Base-by-base conservation (phyloP, 2,113 vertebrate genomes). In the Tachycineta bicolor region DNA sequence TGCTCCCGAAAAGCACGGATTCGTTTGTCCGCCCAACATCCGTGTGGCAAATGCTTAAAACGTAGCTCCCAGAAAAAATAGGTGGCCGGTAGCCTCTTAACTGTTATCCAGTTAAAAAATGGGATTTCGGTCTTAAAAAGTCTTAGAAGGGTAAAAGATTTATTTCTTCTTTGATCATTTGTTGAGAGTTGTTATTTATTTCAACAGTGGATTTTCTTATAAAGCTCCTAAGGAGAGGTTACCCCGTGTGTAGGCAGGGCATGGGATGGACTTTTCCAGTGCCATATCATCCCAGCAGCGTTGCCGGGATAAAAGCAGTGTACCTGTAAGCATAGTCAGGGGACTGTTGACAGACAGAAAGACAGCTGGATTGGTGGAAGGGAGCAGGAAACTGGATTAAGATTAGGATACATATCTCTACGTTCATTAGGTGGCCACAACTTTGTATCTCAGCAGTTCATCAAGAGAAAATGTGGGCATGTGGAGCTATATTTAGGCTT, bases 141-240 rank as follows among this genome's bases (percentile, higher is more conserved):
- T 97, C 98, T 97, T 98, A 97, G 93, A 96, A 97, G 97, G 95
- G 96, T 94, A 92, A 97, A 97, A 97, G 97, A 97, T 98, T 98
- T 98, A 98, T 97, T 98, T 98, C 93, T 97, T 97, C 98, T 98
- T 98, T 98, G 98, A 98, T 98, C 98, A 94, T 96, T 96, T 96
- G 80, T 98, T 97, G 96, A 94, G 97, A 97, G 97, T 97, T 93
- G 94, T 97, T 98, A 97, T 98, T 97, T 97, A 97, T 97, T 98
- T 96, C 97, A 97, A 96, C 97, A 97, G 96, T 97, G 96, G 90
- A 95, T 97, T 98, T 96, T 97, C 92, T 18, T 70, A 87, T 96
- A 97, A 97, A 97, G 96, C 97, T 98, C 74, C 96, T 80, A 31
- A 94, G 85, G 96, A 97, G 94, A 91, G 92, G 97, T 95, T 97